A percentile compares a stretch with the other conserved stretches of the same genome.
These are phyloP conservation scores for Apis florea DNA, from an alignment of 1,140 invertebrate species.

Conservation along the genomic window DNA sequence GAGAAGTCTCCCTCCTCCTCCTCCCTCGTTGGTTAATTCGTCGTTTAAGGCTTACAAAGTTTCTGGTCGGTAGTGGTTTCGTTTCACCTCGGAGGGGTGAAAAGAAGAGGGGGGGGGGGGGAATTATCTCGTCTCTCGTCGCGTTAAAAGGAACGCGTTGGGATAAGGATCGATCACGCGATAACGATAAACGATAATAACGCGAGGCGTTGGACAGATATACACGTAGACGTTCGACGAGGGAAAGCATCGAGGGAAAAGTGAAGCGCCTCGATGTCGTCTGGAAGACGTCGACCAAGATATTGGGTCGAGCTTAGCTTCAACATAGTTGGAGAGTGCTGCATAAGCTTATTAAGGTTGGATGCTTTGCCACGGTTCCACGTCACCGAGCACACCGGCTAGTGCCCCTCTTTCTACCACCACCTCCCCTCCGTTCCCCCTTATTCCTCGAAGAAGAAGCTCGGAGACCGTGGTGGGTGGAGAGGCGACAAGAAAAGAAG, in stretches of 20 bases:
- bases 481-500: slow-evolving; percentile 12
- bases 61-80: too few relatives aligned
- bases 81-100: too few relatives aligned
- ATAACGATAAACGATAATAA: not conserved
- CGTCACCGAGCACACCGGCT: slow-evolving; percentile 41
- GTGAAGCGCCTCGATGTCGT: slow-evolving; percentile 30
- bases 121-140: too few relatives aligned
- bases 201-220: not conserved
- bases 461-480: slow-evolving; percentile 25
- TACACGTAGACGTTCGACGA: not conserved
- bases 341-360: slow-evolving; percentile 78
- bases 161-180: too few relatives aligned
- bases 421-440: slow-evolving; percentile 17
- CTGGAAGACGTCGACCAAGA: slow-evolving; percentile 53
- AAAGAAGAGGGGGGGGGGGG: too few relatives aligned
- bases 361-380: slow-evolving; percentile 55
- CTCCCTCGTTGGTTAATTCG: too few relatives aligned
- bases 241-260: not conserved
- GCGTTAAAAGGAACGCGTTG: too few relatives aligned
- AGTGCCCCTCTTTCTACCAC: slow-evolving; percentile 39
- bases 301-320: slow-evolving; percentile 59
- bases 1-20: not conserved
- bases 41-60: too few relatives aligned
- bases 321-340: slow-evolving; percentile 74
- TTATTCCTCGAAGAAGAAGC: slow-evolving; percentile 21